Base-by-base conservation (phyloP, 2,113 vertebrate genomes). In the Rattus rattus region DNA sequence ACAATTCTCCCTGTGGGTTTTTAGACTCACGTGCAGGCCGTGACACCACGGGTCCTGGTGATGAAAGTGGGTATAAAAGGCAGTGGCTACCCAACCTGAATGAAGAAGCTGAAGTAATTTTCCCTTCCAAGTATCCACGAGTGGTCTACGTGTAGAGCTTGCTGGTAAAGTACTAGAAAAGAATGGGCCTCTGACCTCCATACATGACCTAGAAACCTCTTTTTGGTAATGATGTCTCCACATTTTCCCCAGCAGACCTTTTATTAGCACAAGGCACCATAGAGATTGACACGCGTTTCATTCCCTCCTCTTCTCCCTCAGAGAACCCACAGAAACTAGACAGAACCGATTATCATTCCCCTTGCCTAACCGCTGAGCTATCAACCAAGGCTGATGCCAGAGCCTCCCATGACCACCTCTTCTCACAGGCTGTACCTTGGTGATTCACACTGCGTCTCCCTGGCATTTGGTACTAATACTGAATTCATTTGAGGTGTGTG, bases 1-100 rank as follows among this genome's bases (percentile, higher is more conserved):
- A 52, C 30, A 54, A 16, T n/a, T 59, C 19, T 5, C 17, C 5
- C 0, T 0, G 1, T 0, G 0, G 3, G 67, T 63, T 83, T 52
- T 80, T 0, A 2, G 24, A 2, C 0, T 52, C 47, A 91, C 20
- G 14, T 0, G 0, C 36, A 86, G 61, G n/a, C 43, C 77, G 73
- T 0, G 39, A 61, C 52, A 72, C 36, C 28, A 16, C 61, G 72
- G 5, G n/a, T 52, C 88, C 43, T 79, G 2, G 65, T 1, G 52
- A 59, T 0, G 0, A 39, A 39, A 2, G 36, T 13, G 26, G 47
- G 33, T 65, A 30, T 4, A 3, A 75, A 43, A 61, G 63, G 47
- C 90, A 80, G 43, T 17, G 2, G 11, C n/a, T 28, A 67, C 67
- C 54, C 7, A 2, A 5, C 5, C 36, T 28, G 13, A 19, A 75